Base-by-base conservation (phyloP, 2,888 invertebrate species). In the Acrobasis suavella region DNA sequence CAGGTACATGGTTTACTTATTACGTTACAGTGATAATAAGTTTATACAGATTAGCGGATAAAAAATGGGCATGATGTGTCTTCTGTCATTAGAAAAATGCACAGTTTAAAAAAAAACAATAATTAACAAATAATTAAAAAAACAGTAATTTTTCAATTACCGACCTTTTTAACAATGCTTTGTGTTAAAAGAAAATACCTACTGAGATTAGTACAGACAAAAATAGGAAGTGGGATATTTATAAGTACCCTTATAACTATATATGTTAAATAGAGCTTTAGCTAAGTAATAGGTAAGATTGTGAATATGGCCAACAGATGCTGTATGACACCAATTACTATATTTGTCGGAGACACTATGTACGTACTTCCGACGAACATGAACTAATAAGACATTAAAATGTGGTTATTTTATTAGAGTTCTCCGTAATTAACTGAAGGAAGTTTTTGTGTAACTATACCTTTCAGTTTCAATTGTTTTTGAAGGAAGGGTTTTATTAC, bases 311-410 rank as follows among this genome's bases (percentile, higher is more conserved):
- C 10, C 14, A 9, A 38, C 17, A 7, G 58, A 42, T 46, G 22
- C 17, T 14, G 38, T 50, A 16, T 12, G 49, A 50, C 39, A 60
- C 37, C 14, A 50, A 50, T 60, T 0, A 16, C 50, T 38, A 37
- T 50, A 60, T 60, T 16, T 16, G 38, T 15, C 58, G 22, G 22
- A 58, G 32, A 15, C 9, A 55, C 10, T 42, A 12, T 15, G 38
- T 56, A 56, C 42, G 38, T 56, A 56, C 42, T 56, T 59, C 50
- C 50, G 46, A 49, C 58, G 37, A 50, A 59, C 50, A 59, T 38
- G 59, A 17, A 2, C 15, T 17, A 16, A 39, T 55, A n/a, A 16
- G 42, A 17, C 17, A 10, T 42, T 56, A 56, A 56, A 56, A 56
- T 42, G 42, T 55, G 39, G 55, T 55, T 10, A 55, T 16, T 39